Base-by-base conservation (phyloP, 2,797 vertebrate genomes). In the Melopsittacus undulatus region DNA sequence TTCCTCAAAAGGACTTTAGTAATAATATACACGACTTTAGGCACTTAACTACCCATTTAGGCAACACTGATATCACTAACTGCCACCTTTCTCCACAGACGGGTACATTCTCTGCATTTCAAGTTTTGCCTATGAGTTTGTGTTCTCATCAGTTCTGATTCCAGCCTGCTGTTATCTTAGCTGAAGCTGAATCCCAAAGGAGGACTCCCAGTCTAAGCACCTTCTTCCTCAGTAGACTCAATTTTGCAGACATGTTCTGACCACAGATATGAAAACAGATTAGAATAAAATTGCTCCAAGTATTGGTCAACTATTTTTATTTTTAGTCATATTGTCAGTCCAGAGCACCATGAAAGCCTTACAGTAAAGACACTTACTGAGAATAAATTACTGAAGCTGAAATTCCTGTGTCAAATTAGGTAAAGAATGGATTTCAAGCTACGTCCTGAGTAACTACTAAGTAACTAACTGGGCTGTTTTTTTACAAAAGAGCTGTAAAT, bases 21-120 rank as follows among this genome's bases (percentile, higher is more conserved):
- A 95, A 93, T 96, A 95, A 94, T 29, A 26, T 45, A 13, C 54
- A 45, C 36, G 69, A 92, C 94, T 94, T 95, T 49, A 92, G 59
- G 82, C 89, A 81, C 91, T 94, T 94, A 92, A 75, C 66, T 52
- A 11, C n/a, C 62, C 87, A 68, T 87, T 96, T 92, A 88, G 69
- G 59, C 59, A 79, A 6, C 30, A 10, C 27, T 56, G 68, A 57
- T 96, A 90, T 38, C 84, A 22, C 36, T 52, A 48, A 24, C 72
- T 83, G 87, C 52, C 75, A 70, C 78, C 77, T 45, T 86, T 87
- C 52, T 85, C 48, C 66, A 57, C 74, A 66, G 64, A 49, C 76
- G 59, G 32, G 62, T 81, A 46, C 6, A 12, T 48, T 91, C 45
- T n/a, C 26, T 40, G 56, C 34, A 27, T 75, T 77, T 92, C 59